Evolutionary conservation across 2,797 vertebrate species (phyloP).

Genomic region (Gobionotothen gibberifrons): DNA sequence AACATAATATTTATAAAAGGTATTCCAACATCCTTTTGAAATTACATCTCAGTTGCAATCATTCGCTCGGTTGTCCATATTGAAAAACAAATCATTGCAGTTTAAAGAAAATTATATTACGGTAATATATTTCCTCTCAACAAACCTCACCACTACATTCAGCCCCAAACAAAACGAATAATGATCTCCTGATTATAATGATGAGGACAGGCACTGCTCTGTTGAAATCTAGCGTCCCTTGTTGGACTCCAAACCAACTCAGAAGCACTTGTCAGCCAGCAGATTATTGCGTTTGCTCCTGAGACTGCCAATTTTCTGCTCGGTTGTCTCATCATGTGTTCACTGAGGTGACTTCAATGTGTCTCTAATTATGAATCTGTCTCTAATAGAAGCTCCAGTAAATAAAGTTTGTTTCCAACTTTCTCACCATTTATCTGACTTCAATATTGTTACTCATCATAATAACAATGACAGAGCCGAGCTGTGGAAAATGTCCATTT

Average conservation of each 20-base stretch:
- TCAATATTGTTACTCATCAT: conserved; percentile 42
- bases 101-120: not conserved
- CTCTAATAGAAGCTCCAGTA: conserved; percentile 31
- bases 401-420: conserved; percentile 68
- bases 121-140: not conserved
- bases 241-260: conserved; percentile 36
- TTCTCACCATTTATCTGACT: conserved; percentile 69
- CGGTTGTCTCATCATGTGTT: conserved; percentile 58
- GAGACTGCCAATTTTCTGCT: conserved; percentile 64
- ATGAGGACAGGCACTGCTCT: not conserved
- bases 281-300: conserved; percentile 53
- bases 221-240: conserved; percentile 14
- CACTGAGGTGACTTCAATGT: conserved; percentile 51
- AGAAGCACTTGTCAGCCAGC: conserved; percentile 55
- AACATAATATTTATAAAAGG: too few relatives aligned
- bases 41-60: too few relatives aligned
- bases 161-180: not conserved
- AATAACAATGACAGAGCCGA: conserved; percentile 29
- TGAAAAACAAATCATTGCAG: not conserved
- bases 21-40: too few relatives aligned
- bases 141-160: not conserved
- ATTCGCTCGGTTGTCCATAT: not conserved
- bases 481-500: conserved; percentile 47
- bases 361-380: conserved; percentile 56
- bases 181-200: not conserved